A percentile compares a stretch with the other conserved stretches of the same genome.
phyloP scores from a whole-genome alignment of 2,888 invertebrate species.

The Drepana falcataria region DNA sequence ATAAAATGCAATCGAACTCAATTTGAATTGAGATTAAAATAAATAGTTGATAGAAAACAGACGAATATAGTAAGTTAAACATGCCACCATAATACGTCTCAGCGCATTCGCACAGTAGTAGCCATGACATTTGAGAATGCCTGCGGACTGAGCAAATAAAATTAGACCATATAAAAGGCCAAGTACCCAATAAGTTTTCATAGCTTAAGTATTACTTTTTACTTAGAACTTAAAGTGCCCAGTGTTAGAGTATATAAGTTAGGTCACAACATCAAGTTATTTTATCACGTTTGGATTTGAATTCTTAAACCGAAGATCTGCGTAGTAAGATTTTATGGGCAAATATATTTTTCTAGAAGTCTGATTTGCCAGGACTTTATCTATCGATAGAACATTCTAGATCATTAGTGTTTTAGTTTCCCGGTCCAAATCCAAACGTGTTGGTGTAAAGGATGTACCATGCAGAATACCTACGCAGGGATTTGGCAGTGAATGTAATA shows the following conservation, averaged over 20 bases:
- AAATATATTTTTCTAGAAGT: too few species aligned
- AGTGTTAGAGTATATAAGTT: conserved; percentile 32
- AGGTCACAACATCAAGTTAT: conserved; percentile 42
- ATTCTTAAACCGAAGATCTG: conserved; percentile 8
- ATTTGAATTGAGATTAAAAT: conserved; percentile 10
- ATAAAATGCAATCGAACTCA: not conserved
- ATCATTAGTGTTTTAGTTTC: conserved; percentile 15
- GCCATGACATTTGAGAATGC: conserved; percentile 45
- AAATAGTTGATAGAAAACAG: conserved; percentile 22
- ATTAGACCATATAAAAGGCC: conserved; percentile 30
- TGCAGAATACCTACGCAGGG: conserved; percentile 87
- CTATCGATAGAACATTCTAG: not conserved
- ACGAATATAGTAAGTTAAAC: conserved; percentile 30
- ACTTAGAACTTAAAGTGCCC: conserved; percentile 30
- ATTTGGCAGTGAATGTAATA: conserved; percentile 93
- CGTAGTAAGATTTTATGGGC: too few species aligned
- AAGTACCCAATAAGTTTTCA: conserved; percentile 20
- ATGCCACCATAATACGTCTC: conserved; percentile 58
- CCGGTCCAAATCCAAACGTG: conserved; percentile 59
- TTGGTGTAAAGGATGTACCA: conserved; percentile 43
- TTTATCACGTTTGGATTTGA: conserved; percentile 47
- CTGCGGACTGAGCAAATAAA: conserved; percentile 42
- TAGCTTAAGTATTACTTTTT: conserved; percentile 24
- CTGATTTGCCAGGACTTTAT: too few species aligned
- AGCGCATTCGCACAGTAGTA: conserved; percentile 57